Percentiles rank a stretch among this genome's conserved stretches.
Evolutionary conservation across 2,113 vertebrate genomes (phyloP).

Genomic region (Myotis lucifugus): DNA sequence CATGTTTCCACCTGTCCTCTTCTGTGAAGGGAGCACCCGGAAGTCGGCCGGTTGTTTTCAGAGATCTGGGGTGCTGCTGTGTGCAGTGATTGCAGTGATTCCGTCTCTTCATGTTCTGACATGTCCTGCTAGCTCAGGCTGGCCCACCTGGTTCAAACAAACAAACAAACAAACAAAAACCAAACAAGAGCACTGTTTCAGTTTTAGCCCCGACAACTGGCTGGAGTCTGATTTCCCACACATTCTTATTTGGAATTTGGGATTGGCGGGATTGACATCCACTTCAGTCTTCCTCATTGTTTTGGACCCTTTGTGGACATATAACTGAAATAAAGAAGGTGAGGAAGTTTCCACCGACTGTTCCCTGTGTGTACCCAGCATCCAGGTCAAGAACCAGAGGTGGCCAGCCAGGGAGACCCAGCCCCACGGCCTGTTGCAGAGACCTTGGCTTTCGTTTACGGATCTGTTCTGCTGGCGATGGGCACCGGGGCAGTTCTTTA

Average conservation of each 20-base stretch:
- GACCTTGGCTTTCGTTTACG: background rate
- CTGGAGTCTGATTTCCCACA: background rate
- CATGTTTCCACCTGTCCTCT: constrained; percentile 14
- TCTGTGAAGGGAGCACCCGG: background rate
- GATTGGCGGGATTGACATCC: background rate
- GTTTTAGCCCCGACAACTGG: background rate
- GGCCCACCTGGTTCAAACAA: background rate
- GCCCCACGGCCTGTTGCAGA: accelerated
- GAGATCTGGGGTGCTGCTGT: constrained; percentile 52
- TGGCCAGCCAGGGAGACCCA: background rate
- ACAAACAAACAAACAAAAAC: background rate
- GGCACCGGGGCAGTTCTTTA: accelerated
- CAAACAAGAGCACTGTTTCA: background rate
- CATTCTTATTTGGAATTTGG: background rate
- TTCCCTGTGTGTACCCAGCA: accelerated
- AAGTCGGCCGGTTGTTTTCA: constrained; percentile 18
- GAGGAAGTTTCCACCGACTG: background rate
- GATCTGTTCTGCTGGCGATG: accelerated
- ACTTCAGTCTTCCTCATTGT: background rate
- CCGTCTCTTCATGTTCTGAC: background rate
- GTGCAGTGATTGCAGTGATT: background rate
- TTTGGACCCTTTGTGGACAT: background rate
- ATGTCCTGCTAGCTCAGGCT: background rate
- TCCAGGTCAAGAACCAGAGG: background rate
- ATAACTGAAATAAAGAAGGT: background rate